Base-by-base conservation (phyloP, 2,113 vertebrate genomes). In the Delphinapterus leucas region DNA sequence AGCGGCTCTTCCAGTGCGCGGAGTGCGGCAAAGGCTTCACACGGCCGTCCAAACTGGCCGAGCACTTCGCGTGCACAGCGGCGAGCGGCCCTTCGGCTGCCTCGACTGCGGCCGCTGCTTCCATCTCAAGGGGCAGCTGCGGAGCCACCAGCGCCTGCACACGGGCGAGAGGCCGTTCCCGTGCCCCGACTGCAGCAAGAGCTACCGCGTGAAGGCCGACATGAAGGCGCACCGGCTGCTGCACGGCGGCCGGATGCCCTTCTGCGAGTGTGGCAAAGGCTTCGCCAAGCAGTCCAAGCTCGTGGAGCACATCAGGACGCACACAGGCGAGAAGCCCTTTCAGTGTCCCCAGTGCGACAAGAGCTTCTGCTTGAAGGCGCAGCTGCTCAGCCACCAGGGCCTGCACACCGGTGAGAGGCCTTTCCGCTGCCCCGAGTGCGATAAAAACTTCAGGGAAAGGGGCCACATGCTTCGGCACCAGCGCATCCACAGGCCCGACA, bases 21-120 rank as follows among this genome's bases (percentile, higher is more conserved):
- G 98, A 99, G 97, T 99, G 99, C 0, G 98, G 99, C 38, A 99
- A 99, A 97, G 98, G 98, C 93, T 99, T 99, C 90, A 98, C 98
- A 61, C 94, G 98, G 33, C 98, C 98, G 33, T 98, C 98, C 3
- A 99, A 98, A 95, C 99, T 99, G 96, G 96, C 98, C 3, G 99
- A 99, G 47, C 99, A 99, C 80, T 95, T 99, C 98, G 99, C 15
- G 98, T 99, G 97, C 98, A 98, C 98, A 98, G 98, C 0, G 98
- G 98, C 0, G 98, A 98, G 97, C 73, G 87, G 49, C 98, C 98
- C 41, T 98, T 98, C 3, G 18, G 6, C 13, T 98, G 98, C 79
- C 0, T 93, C 0, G 70, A 98, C 65, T 98, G 98, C 2, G 80
- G 74, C 60, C 71, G 97, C 65, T 55, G 97, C 33, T 98, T 98